Evolutionary conservation across 1,140 invertebrate genomes (phyloP).

Genomic region (Agrypnia vestita): DNA sequence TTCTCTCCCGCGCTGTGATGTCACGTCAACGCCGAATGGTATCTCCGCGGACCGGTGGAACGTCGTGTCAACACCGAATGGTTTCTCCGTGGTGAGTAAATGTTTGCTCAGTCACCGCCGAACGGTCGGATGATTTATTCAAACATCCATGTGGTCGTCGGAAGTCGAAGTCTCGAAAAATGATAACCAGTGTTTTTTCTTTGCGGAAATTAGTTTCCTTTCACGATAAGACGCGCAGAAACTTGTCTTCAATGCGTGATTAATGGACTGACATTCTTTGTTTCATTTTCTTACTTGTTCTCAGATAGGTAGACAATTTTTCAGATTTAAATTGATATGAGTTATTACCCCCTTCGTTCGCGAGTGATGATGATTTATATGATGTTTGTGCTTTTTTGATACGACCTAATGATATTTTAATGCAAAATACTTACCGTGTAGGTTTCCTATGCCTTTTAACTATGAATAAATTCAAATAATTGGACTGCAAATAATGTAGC

Average conservation of each 20-base stretch:
- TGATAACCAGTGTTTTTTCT: conserved; percentile 9
- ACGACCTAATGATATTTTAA: too few relatives aligned
- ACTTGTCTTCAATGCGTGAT: not conserved
- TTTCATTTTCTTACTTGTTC: not conserved
- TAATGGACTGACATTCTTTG: not conserved
- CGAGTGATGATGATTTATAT: too few relatives aligned
- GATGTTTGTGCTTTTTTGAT: too few relatives aligned
- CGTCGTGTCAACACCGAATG: too few relatives aligned
- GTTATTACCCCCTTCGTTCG: too few relatives aligned
- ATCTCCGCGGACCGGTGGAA: too few relatives aligned
- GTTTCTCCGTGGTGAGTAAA: not conserved
- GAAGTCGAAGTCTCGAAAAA: not conserved
- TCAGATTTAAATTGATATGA: too few relatives aligned
- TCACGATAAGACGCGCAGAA: conserved; percentile 1
- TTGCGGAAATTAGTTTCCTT: conserved; percentile 12
- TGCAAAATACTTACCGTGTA: too few relatives aligned
- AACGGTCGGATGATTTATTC: not conserved
- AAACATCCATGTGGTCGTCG: conserved; percentile 10
- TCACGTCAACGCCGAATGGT: not conserved
- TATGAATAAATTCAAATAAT: too few relatives aligned
- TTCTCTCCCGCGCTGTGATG: not conserved
- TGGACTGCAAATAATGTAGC: too few relatives aligned
- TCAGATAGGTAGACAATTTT: too few relatives aligned
- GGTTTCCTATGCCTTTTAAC: too few relatives aligned
- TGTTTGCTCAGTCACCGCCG: not conserved